Base-by-base conservation (phyloP, 2,888 invertebrate species). In the Gymnoscelis rufifasciata region DNA sequence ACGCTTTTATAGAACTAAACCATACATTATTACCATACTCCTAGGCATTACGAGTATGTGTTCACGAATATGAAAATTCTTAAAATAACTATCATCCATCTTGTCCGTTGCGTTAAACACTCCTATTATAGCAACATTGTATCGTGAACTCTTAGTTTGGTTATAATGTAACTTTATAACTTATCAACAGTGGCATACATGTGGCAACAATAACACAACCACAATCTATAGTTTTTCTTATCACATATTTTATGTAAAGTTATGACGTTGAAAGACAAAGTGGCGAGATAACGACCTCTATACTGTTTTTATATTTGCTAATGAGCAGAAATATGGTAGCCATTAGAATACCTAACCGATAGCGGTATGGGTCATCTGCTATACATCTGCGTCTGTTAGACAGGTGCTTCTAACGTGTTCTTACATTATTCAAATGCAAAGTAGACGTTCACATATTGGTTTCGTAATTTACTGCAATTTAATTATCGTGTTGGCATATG, bases 341-440 rank as follows among this genome's bases (percentile, higher is more conserved):
- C 39, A 57, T 59, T 59, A 57, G 54, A 60, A 60, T 57, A 57
- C 57, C 60, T 62, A 59, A 54, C 51, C 59, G 61, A 67, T 65
- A 54, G 57, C 46, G 64, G 66, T 55, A 47, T 53, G 64, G 67
- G 68, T 75, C 74, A 71, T 65, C 62, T 61, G 68, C 62, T 47
- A 51, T 59, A 60, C 83, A 83, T 79, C 77, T 73, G 74, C 63
- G 45, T 59, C 66, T 75, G 70, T 81, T 84, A 80, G 82, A 78
- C 86, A 87, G 84, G 83, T 86, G 86, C 52, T 56, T 75, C 80
- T 84, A 82, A 78, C 66, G 39, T 46, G 44, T 42, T 45, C 19
- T 23, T 8, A 33, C 7, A 26, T 6, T 26, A 8, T 26, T n/a
- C n/a, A n/a, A n/a, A n/a, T n/a, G n/a, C n/a, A n/a, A n/a, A n/a